A percentile compares a stretch with the other conserved stretches of the same genome.
Evolutionary conservation across 2,888 invertebrate species (phyloP).

Genomic region (Caenorhabditis drosophilae): DNA sequence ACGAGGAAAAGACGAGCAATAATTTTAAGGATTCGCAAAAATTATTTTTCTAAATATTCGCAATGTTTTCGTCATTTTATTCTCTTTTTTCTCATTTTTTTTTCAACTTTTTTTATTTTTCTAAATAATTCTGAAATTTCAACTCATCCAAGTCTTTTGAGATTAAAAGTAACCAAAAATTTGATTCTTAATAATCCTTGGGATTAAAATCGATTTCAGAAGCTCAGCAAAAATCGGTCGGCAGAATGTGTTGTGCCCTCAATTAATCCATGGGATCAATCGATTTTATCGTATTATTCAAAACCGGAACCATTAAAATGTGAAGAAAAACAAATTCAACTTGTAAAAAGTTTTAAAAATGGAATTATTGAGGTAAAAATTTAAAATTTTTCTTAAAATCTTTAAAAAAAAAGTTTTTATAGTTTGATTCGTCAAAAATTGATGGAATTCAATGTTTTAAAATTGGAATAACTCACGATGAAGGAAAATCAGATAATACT

Average conservation of each 20-base stretch:
- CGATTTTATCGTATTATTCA: constrained; percentile 45
- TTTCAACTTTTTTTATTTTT: too few relatives aligned
- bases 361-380: constrained; percentile 34
- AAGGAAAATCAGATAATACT: constrained; percentile 42
- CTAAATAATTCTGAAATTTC: too few relatives aligned
- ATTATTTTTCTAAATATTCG: too few relatives aligned
- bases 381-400: constrained; percentile 5
- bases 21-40: too few relatives aligned
- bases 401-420: constrained; percentile 11
- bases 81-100: too few relatives aligned
- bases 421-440: constrained; percentile 27
- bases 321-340: constrained; percentile 22
- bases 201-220: too few relatives aligned
- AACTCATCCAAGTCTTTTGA: too few relatives aligned
- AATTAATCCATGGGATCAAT: constrained; percentile 56
- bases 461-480: constrained; percentile 35
- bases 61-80: too few relatives aligned
- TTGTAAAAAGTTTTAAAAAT: constrained; percentile 32
- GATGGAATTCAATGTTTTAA: constrained; percentile 29
- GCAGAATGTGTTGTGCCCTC: constrained; percentile 46
- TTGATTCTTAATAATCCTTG: too few relatives aligned
- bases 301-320: constrained; percentile 45
- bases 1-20: too few relatives aligned
- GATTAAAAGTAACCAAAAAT: too few relatives aligned
- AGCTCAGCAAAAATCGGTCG: constrained; percentile 15